Percentiles rank a stretch among this genome's conserved stretches.
phyloP scores from a whole-genome alignment of 2,888 invertebrate species.

The Pegoplata infirma region DNA sequence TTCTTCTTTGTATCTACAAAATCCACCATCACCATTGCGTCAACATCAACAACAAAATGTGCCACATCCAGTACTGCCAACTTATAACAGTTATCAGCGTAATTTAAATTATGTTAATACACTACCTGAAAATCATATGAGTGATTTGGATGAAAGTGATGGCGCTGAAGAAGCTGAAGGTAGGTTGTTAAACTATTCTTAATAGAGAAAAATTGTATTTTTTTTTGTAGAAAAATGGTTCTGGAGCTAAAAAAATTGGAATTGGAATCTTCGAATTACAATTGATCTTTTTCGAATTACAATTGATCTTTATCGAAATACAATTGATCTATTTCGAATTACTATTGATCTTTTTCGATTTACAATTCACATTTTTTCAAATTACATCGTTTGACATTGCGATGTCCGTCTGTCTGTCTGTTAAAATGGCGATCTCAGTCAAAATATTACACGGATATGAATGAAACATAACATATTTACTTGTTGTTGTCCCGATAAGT shows the following conservation, averaged over 20 bases:
- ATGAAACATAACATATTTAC: too few species aligned
- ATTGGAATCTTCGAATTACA: not conserved
- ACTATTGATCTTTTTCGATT: too few species aligned
- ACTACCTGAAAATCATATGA: slow-evolving; percentile 71
- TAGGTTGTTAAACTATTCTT: slow-evolving; percentile 79
- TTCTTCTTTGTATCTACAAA: slow-evolving; percentile 52
- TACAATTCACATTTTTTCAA: too few species aligned
- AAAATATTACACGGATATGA: too few species aligned
- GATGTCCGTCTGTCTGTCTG: too few species aligned
- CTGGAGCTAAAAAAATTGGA: not conserved
- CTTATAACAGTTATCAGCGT: slow-evolving; percentile 53
- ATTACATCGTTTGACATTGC: too few species aligned
- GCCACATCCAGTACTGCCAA: slow-evolving; percentile 42
- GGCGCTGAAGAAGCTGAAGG: slow-evolving; percentile 89
- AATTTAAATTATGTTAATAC: slow-evolving; percentile 47
- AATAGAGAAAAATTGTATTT: not conserved
- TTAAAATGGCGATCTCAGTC: too few species aligned
- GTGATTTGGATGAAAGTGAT: slow-evolving; percentile 85
- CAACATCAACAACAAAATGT: slow-evolving; percentile 50
- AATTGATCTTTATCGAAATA: too few species aligned
- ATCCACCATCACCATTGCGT: slow-evolving; percentile 55
- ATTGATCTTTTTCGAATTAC: too few species aligned
- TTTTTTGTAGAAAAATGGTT: not conserved
- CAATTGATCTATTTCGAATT: too few species aligned
- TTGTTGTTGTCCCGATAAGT: too few species aligned